Evolutionary conservation across 2,888 invertebrate species (phyloP).

Genomic region (Hirtodrosophila histrioides): DNA sequence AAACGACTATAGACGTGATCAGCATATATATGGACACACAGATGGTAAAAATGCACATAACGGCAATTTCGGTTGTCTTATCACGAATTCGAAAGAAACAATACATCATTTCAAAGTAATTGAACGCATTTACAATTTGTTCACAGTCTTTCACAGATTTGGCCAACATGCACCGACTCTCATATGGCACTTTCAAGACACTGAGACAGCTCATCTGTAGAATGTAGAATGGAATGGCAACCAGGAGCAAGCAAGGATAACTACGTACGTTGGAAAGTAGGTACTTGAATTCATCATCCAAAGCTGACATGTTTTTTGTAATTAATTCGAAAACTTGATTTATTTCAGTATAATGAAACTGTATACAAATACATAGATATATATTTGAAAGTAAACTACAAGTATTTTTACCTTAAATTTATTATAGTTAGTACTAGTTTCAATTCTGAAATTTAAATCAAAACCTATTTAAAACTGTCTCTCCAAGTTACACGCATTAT

Average conservation of each 20-base stretch:
- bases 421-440: too few species aligned
- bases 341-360: too few species aligned
- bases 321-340: too few species aligned
- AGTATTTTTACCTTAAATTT: too few species aligned
- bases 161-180: conserved; percentile 49
- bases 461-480: too few species aligned
- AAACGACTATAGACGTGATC: conserved; percentile 47
- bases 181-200: conserved; percentile 48
- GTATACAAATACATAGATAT: too few species aligned
- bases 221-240: neutral
- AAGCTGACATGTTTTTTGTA: neutral
- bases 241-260: neutral
- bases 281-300: conserved; percentile 41
- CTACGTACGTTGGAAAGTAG: conserved; percentile 43
- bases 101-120: conserved; percentile 65
- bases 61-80: conserved; percentile 18
- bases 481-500: too few species aligned
- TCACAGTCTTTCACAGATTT: conserved; percentile 33
- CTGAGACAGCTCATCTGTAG: conserved; percentile 54
- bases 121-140: conserved; percentile 46
- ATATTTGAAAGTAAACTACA: too few species aligned
- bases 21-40: conserved; percentile 28
- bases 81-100: conserved; percentile 36
- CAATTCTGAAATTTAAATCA: too few species aligned
- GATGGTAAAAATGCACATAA: conserved; percentile 28